These are phyloP conservation scores for Drosophila prostipennis DNA, from an alignment of 2,888 invertebrate genomes.

Conservation along the genomic window DNA sequence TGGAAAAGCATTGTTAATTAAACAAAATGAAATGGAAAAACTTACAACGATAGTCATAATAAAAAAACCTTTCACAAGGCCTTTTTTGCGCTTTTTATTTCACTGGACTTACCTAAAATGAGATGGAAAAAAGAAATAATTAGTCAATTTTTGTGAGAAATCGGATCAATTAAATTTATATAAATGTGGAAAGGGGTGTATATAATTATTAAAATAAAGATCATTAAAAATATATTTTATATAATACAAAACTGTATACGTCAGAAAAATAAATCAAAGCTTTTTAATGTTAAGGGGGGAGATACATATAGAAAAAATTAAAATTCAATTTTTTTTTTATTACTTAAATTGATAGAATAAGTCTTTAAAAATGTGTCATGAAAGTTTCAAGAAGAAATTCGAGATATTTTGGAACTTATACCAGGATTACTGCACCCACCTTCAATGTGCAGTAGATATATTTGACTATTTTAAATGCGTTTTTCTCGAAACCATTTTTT, in stretches of 20 bases:
- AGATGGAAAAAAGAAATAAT: conserved; percentile 51
- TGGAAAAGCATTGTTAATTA: conserved; percentile 54
- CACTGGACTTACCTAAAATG: conserved; percentile 66
- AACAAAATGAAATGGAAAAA: conserved; percentile 32
- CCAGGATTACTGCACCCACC: no score
- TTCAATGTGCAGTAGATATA: no score
- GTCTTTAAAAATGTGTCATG: no score
- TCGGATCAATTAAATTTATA: conserved; percentile 15
- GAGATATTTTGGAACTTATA: no score
- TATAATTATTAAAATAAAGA: no score
- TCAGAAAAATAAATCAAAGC: no score
- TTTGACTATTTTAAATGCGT: no score
- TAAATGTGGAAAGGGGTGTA: conserved; percentile 9
- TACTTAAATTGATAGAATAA: no score
- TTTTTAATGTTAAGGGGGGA: not conserved
- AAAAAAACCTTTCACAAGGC: conserved; percentile 18
- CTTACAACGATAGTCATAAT: conserved; percentile 28
- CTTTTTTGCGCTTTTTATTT: conserved; percentile 9
- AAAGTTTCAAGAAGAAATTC: no score
- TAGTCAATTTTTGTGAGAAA: conserved; percentile 41
- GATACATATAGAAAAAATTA: no score
- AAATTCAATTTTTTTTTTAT: no score
- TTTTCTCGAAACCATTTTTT: no score
- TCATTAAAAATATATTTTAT: conserved; percentile 7
- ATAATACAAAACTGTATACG: not conserved